Percentiles rank a stretch among this genome's conserved stretches.
Conservation (phyloP, 1,140 invertebrate genomes). For the Drosophila tsacasi region DNA sequence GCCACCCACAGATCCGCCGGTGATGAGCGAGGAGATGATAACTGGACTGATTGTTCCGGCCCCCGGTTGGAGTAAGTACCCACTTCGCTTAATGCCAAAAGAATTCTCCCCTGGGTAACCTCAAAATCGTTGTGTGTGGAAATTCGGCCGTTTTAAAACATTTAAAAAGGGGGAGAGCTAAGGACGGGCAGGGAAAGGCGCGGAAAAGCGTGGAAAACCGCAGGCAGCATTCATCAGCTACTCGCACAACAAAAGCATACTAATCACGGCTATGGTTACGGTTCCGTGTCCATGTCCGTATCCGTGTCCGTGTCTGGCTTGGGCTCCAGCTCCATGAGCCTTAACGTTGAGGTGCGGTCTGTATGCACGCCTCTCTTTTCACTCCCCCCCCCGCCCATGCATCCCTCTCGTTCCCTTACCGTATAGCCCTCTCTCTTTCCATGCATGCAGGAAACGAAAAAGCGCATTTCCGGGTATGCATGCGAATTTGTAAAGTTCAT, state of each 20-base stretch:
- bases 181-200: no score
- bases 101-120: constrained; percentile 18
- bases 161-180: constrained; percentile 15
- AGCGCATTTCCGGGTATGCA: constrained; percentile 79
- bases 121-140: constrained; percentile 33
- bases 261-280: constrained; percentile 70
- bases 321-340: constrained; percentile 39
- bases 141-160: constrained; percentile 46
- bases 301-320: constrained; percentile 32
- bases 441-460: constrained; percentile 68
- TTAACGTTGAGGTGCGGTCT: constrained; percentile 61
- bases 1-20: constrained; percentile 95
- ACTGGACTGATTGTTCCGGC: constrained; percentile 97
- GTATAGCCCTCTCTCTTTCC: constrained; percentile 4
- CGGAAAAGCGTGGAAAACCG: constrained; percentile 47
- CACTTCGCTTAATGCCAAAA: constrained; percentile 11
- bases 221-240: constrained; percentile 71
- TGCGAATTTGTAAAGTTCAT: constrained; percentile 84
- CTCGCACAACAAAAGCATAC: constrained; percentile 74
- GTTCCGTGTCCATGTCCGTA: constrained; percentile 46
- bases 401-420: neutral
- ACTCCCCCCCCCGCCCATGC: neutral
- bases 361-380: neutral
- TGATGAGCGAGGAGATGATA: constrained; percentile 98
- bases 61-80: constrained; percentile 94